A percentile compares a stretch with the other conserved stretches of the same genome.
Conservation (phyloP, 2,888 invertebrate species). For the Noctua comes region DNA sequence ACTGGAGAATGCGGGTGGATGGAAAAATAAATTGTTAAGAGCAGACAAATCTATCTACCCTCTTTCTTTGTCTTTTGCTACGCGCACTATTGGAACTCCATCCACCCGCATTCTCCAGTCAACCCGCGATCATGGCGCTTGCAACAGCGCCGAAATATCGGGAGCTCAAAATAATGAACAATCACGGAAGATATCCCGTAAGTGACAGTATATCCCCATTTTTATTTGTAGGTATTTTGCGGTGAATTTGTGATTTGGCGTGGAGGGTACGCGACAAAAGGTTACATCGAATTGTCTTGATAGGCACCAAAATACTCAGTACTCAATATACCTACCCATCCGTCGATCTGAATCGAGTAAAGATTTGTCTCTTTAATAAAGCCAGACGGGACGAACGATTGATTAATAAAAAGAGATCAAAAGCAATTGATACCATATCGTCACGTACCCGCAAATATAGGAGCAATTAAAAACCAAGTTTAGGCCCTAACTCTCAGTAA, state of each 20-base stretch:
- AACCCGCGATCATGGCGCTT: too few relatives aligned
- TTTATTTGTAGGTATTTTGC: not conserved
- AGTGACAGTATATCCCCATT: too few relatives aligned
- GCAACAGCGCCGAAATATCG: too few relatives aligned
- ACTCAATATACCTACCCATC: not conserved
- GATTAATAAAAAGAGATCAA: slow-evolving; percentile 72
- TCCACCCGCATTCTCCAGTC: too few relatives aligned
- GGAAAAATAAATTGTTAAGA: too few relatives aligned
- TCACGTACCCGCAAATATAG: slow-evolving; percentile 58
- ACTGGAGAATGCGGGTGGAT: too few relatives aligned
- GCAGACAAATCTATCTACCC: too few relatives aligned
- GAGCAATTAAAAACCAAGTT: slow-evolving; percentile 54
- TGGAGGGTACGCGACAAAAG: not conserved
- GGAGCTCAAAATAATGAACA: too few relatives aligned
- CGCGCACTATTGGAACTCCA: too few relatives aligned
- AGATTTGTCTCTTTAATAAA: slow-evolving; percentile 54
- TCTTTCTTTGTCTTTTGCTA: too few relatives aligned
- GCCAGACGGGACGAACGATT: slow-evolving; percentile 63
- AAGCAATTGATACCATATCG: slow-evolving; percentile 68
- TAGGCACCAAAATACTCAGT: not conserved
- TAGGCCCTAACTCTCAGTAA: slow-evolving; percentile 27
- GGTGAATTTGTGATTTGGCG: not conserved
- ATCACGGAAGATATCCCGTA: too few relatives aligned
- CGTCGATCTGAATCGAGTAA: slow-evolving; percentile 4
- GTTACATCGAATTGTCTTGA: not conserved